Conservation (phyloP, 2,888 invertebrate genomes). For the Pasiphila rectangulata region DNA sequence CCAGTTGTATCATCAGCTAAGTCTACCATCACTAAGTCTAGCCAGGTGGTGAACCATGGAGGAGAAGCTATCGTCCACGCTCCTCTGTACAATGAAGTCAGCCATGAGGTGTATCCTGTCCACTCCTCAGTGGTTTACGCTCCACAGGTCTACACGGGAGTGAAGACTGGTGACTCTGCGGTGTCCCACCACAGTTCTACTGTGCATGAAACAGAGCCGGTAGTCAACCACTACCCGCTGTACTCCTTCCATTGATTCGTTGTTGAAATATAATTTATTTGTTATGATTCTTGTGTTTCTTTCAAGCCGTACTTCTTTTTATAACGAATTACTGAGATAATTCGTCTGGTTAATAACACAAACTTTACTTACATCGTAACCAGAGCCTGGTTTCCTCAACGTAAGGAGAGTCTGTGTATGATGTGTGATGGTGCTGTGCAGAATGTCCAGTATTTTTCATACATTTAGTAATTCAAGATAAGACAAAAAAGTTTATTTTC, state of each 20-base stretch:
- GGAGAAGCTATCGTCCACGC: constrained; percentile 4
- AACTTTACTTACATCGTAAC: too few species aligned
- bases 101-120: constrained; percentile 2
- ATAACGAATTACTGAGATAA: neutral
- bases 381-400: too few species aligned
- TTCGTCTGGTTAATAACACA: too few species aligned
- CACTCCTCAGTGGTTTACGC: constrained; percentile 46
- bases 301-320: neutral
- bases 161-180: constrained; percentile 61
- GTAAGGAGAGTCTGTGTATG: too few species aligned
- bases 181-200: constrained; percentile 76
- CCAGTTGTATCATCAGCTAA: constrained; percentile 16
- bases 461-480: neutral
- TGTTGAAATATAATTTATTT: constrained; percentile 33
- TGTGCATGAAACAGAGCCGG: constrained; percentile 61
- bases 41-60: constrained; percentile 17
- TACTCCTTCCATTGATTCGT: constrained; percentile 48
- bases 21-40: constrained; percentile 4
- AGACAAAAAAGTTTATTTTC: neutral
- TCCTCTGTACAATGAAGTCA: constrained; percentile 1
- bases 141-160: constrained; percentile 40
- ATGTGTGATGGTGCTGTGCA: too few species aligned
- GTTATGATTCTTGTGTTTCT: constrained; percentile 4
- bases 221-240: constrained; percentile 47
- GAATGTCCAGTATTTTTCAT: too few species aligned